Evolutionary conservation across 53 echinoderm and acorn worm genomes (phyloP).

Genomic region (Actinopyga echinites): DNA sequence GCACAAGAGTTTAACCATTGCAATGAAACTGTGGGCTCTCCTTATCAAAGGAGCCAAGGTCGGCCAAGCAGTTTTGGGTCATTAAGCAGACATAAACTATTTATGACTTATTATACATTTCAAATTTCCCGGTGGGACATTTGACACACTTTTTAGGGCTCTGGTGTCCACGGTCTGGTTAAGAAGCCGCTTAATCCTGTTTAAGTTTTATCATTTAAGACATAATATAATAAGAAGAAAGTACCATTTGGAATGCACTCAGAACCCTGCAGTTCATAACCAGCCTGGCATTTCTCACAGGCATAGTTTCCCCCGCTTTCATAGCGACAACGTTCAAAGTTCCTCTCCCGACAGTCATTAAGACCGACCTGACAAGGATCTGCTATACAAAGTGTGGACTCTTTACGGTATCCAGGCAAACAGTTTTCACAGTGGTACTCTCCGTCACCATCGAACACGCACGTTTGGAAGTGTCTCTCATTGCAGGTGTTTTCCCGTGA

Average conservation of each 20-base stretch:
- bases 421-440: constrained; percentile 33
- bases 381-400: neutral
- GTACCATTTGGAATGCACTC: constrained; percentile 13
- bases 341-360: constrained; percentile 7
- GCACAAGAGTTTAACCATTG: no score
- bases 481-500: neutral
- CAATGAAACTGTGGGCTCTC: no score
- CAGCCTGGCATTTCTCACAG: constrained; percentile 24
- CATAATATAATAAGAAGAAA: no score
- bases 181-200: no score
- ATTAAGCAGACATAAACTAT: no score
- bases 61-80: no score
- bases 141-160: no score
- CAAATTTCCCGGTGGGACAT: no score
- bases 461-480: constrained; percentile 1
- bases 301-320: neutral
- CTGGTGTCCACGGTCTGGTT: no score
- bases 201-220: no score
- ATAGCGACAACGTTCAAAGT: constrained; percentile 30
- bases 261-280: neutral
- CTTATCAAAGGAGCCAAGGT: no score
- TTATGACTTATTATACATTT: no score
- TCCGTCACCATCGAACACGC: constrained; percentile 19
- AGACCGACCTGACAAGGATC: constrained; percentile 32
- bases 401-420: constrained; percentile 19